Evolutionary conservation across 2,888 invertebrate genomes (phyloP).

Genomic region (Eupithecia exiguata): DNA sequence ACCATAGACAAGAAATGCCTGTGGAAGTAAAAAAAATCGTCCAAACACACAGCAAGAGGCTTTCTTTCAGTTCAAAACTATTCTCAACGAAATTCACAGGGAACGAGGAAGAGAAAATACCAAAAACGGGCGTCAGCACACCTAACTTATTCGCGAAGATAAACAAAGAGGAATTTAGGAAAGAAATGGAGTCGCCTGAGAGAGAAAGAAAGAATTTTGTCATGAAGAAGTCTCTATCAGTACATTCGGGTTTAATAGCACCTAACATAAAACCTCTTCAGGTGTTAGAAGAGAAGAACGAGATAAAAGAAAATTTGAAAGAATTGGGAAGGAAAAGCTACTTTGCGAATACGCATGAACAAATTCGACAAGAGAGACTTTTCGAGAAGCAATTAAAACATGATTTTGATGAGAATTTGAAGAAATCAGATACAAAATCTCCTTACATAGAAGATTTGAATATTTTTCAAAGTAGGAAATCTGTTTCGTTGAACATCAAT

Average conservation of each 20-base stretch:
- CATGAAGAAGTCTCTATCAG: conserved; percentile 78
- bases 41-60: conserved; percentile 81
- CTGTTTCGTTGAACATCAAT: conserved; percentile 72
- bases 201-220: conserved; percentile 62
- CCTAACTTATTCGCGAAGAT: conserved; percentile 77
- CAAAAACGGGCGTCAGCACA: conserved; percentile 70
- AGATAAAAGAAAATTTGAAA: conserved; percentile 32
- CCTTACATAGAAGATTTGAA: conserved; percentile 66
- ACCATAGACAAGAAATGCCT: conserved; percentile 88
- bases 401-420: conserved; percentile 77
- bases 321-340: conserved; percentile 70
- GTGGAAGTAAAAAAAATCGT: conserved; percentile 89
- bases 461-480: conserved; percentile 67
- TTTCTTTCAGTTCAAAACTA: conserved; percentile 76
- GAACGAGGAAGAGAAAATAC: conserved; percentile 65
- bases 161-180: conserved; percentile 43
- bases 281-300: conserved; percentile 42
- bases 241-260: conserved; percentile 73
- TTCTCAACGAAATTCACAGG: conserved; percentile 69
- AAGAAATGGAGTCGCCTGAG: conserved; percentile 53
- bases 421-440: conserved; percentile 64
- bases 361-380: conserved; percentile 86
- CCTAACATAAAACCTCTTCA: conserved; percentile 63
- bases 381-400: conserved; percentile 78
- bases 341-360: conserved; percentile 87